A percentile compares a stretch with the other conserved stretches of the same genome.
Conservation (phyloP, 2,113 vertebrate species). For the Rhinolophus sinicus region DNA sequence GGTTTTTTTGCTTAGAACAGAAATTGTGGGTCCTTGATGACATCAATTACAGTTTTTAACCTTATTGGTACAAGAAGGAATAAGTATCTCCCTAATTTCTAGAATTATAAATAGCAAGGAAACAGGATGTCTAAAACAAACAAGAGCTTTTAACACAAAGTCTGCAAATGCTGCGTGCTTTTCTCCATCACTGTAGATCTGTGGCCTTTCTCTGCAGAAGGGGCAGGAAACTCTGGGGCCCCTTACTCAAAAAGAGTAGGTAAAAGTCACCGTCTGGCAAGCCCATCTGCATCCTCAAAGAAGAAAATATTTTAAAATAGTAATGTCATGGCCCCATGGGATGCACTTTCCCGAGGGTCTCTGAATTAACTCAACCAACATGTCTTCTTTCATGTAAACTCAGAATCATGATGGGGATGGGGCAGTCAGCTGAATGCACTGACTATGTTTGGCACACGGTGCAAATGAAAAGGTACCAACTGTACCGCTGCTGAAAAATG, state of each 20-base stretch:
- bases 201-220: background rate
- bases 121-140: conserved; percentile 48
- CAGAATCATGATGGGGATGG: background rate
- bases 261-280: conserved; percentile 41
- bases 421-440: background rate
- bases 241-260: conserved; percentile 19
- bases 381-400: conserved; percentile 12
- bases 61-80: background rate
- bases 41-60: conserved; percentile 10
- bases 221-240: conserved; percentile 6
- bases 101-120: conserved; percentile 48
- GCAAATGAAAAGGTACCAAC: conserved; percentile 58
- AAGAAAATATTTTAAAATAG: conserved; percentile 42
- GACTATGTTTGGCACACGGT: background rate
- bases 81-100: conserved; percentile 57
- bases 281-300: conserved; percentile 44
- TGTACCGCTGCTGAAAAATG: conserved; percentile 49
- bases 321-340: background rate
- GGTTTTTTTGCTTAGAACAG: background rate
- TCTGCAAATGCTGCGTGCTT: background rate
- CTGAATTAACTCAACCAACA: conserved; percentile 39
- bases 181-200: background rate
- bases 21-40: background rate
- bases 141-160: background rate
- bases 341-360: background rate